Percentiles rank a stretch among this genome's conserved stretches.
These are phyloP conservation scores for Bombus fervidus DNA, from an alignment of 1,140 invertebrate species.

Conservation along the genomic window DNA sequence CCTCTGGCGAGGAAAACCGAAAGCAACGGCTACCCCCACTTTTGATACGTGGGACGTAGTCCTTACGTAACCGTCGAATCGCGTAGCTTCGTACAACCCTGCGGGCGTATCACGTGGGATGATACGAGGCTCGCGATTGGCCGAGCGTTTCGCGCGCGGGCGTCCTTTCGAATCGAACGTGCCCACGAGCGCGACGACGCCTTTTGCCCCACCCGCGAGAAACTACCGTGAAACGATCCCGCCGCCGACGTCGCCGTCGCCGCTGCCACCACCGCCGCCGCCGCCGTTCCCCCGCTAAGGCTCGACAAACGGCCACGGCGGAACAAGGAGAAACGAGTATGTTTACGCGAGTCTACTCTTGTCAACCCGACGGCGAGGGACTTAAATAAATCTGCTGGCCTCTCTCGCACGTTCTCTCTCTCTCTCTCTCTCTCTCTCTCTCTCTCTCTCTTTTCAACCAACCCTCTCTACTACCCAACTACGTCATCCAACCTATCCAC, in stretches of 20 bases:
- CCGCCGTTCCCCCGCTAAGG: constrained; percentile 6
- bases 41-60: constrained; percentile 26
- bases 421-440: constrained; percentile 14
- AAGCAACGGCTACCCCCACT: constrained; percentile 72
- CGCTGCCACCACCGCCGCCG: not conserved
- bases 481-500: not conserved
- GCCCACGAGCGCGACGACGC: constrained; percentile 54
- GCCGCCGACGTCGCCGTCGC: not conserved
- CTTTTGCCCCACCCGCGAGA: constrained; percentile 52
- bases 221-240: constrained; percentile 70
- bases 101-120: constrained; percentile 25
- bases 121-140: constrained; percentile 48
- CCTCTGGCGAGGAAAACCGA: constrained; percentile 77
- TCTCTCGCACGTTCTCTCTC: constrained; percentile 19
- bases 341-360: constrained; percentile 82
- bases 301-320: constrained; percentile 59
- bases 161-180: constrained; percentile 51
- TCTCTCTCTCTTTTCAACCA: not conserved
- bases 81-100: not conserved
- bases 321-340: constrained; percentile 79
- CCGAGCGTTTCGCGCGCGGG: constrained; percentile 39
- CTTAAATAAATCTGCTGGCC: constrained; percentile 80
- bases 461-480: constrained; percentile 1
- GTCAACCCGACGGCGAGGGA: constrained; percentile 79
- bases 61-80: constrained; percentile 52